phyloP scores from a whole-genome alignment of 2,888 invertebrate genomes.

The Zygaena filipendulae region DNA sequence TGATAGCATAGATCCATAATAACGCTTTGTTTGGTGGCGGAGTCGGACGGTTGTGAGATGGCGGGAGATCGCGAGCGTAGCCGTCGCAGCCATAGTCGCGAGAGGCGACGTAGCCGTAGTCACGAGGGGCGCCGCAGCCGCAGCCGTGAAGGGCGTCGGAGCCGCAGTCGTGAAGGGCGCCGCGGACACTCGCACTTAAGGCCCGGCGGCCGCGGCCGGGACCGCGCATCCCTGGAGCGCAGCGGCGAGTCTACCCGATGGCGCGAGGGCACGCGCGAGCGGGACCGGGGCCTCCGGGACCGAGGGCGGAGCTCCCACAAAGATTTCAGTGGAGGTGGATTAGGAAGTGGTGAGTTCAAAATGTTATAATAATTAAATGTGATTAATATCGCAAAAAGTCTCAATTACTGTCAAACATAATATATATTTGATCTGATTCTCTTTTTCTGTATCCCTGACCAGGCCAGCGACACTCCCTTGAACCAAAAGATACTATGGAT shows the following conservation, averaged over 20 bases:
- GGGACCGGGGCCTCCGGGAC: slow-evolving; percentile 20
- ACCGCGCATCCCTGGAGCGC: slow-evolving; percentile 11
- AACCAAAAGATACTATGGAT: no score
- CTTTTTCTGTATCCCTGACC: no score
- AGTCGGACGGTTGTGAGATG: no score
- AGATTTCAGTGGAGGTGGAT: slow-evolving; percentile 33
- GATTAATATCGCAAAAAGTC: no score
- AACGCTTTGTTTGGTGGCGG: no score
- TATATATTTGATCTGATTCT: neutral
- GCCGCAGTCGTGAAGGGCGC: slow-evolving; percentile 18
- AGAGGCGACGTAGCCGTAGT: slow-evolving; percentile 24
- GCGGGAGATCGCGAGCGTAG: slow-evolving; percentile 27
- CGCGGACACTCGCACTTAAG: slow-evolving; percentile 15
- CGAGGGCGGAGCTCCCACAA: slow-evolving; percentile 27
- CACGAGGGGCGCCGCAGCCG: slow-evolving; percentile 19
- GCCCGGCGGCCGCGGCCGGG: slow-evolving; percentile 14
- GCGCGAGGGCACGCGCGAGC: slow-evolving; percentile 11
- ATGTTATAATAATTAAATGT: no score
- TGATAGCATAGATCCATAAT: no score
- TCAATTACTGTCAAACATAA: no score
- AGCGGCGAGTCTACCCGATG: slow-evolving; percentile 13
- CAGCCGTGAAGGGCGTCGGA: slow-evolving; percentile 16
- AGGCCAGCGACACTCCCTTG: no score
- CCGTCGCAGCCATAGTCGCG: slow-evolving; percentile 19
- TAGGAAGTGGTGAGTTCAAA: slow-evolving; percentile 36